Evolutionary conservation across 2,113 vertebrate species (phyloP), one percentile per base, ranked within the genome.

Genomic region (Nycticorax nycticorax): DNA sequence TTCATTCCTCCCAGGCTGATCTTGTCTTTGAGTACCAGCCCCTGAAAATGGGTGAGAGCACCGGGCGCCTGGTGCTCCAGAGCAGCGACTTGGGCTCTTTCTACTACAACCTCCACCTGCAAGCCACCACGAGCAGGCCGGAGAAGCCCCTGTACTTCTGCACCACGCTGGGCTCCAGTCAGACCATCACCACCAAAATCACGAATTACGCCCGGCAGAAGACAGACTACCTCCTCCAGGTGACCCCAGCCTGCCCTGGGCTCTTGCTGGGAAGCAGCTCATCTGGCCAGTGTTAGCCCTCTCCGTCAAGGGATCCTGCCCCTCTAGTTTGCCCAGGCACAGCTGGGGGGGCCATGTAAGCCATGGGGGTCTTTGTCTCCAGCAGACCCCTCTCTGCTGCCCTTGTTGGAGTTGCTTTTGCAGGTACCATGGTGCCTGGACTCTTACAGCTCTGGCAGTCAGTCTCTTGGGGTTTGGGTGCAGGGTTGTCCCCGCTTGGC

Each of bases 1-100:
- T 18, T 87, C 8, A 17, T 87, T 75, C 69, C 60, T 74, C 37
- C 17, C 92, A 99, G 99, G 96, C 97, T 3, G 82, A 85, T 3
- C 92, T 99, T 73, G 97, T 92, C 6, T 98, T 99, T 41, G 98
- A 99, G 92, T 99, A 98, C 97, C 99, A 98, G 95, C 99, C 99
- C 14, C 80, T 99, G 83, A 97, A 94, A 85, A 66, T 64, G 14
- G 99, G 99, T 2, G 98, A 98, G 71, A 97, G 92, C 33, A 96
- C 93, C 0, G 96, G 98, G 9, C 96, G 92, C 28, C 98, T 99
- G 45, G 97, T 92, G 11, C 94, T 99, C 22, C 95, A 94, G 75
- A 98, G 97, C 93, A 94, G 9, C 2, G 98, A 99, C 9, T 89
- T 99, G 91, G 98, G 98, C 35, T 93, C 87, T 89, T 99, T 98